Evolutionary conservation across 2,888 invertebrate species (phyloP).

Genomic region (Acronicta leporina): DNA sequence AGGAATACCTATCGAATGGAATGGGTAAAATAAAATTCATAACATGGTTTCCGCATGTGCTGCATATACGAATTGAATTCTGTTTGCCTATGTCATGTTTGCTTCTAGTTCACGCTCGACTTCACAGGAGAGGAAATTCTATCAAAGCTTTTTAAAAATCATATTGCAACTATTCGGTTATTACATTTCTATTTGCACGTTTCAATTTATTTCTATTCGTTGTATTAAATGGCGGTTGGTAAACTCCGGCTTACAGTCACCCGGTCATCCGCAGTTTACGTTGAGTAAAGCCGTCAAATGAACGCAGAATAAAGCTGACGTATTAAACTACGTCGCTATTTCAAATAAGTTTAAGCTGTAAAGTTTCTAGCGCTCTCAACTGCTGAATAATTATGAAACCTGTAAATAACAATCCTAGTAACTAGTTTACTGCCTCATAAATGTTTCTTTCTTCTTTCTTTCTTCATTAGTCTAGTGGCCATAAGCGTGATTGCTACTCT

Average conservation of each 20-base stretch:
- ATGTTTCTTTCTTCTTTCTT: too few relatives aligned
- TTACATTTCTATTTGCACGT: background rate
- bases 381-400: too few relatives aligned
- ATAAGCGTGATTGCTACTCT: too few relatives aligned
- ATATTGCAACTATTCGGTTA: background rate
- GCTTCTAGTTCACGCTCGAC: too few relatives aligned
- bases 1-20: too few relatives aligned
- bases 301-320: too few relatives aligned
- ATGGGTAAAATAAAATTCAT: background rate
- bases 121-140: conserved; percentile 1
- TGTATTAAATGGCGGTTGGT: background rate
- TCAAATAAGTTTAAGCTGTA: background rate
- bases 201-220: background rate
- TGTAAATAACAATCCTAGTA: too few relatives aligned
- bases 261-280: background rate
- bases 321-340: too few relatives aligned
- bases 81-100: conserved; percentile 6
- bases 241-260: background rate
- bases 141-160: conserved; percentile 11
- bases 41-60: background rate
- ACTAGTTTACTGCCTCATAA: too few relatives aligned
- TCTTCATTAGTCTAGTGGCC: background rate
- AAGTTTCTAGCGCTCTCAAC: too few relatives aligned
- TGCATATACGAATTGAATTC: conserved; percentile 21
- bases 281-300: too few relatives aligned